Evolutionary conservation across 2,888 invertebrate genomes (phyloP), one percentile per base, ranked within the genome.

Genomic region (Tetheella fluctuosa): DNA sequence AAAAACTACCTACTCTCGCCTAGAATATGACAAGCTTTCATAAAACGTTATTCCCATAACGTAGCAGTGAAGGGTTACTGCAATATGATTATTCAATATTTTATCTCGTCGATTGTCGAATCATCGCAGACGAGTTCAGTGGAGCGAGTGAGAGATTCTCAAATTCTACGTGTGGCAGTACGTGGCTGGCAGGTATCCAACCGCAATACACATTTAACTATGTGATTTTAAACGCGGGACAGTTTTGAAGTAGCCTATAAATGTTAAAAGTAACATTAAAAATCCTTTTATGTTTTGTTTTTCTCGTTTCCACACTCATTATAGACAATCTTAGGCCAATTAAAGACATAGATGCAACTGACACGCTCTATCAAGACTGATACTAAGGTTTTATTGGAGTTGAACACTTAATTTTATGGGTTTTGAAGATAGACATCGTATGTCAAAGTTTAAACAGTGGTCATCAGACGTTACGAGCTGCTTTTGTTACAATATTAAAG

Each of bases 211-310:
- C 83, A 83, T 86, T 86, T 85, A 84, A 87, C 84, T 79, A 80
- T 74, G 70, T 82, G 81, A 83, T 88, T 90, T 88, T 88, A 87
- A 86, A 85, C 85, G 84, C 85, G 85, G 86, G 83, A 86, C 87
- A 82, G 85, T 88, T 90, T 86, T 86, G 86, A 89, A 90, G 84
- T 85, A 86, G 80, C 84, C n/a, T 80, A 84, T 88, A 86, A 87
- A 88, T 78, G 81, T 84, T 88, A 85, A 84, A 84, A 82, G 83
- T 85, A 83, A 83, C 82, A 86, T 86, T 85, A 81, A 84, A 83
- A 83, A 80, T 81, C 76, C 73, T 69, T 72, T 48, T 76, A 69
- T 79, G 69, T 68, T 76, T 77, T 81, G 78, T 83, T 76, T 74
- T 74, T 69, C 70, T 63, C 59, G 64, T 69, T 74, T 69, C 73